A percentile compares a stretch with the other conserved stretches of the same genome.
Evolutionary conservation across 1,140 invertebrate species (phyloP).

Genomic region (Tetramorium parvispinum): DNA sequence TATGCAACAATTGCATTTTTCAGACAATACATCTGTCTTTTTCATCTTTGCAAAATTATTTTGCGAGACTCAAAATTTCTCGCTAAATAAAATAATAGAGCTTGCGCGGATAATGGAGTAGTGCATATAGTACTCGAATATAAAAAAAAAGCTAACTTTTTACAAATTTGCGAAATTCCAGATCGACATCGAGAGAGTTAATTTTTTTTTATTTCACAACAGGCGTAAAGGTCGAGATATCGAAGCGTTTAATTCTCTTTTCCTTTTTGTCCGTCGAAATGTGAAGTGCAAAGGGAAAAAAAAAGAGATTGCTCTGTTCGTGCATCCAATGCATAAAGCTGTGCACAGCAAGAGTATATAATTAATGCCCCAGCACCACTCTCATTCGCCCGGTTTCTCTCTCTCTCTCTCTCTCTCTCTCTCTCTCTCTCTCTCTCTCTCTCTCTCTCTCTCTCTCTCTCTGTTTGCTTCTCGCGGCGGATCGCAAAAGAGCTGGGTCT

Average conservation of each 20-base stretch:
- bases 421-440: constrained; percentile 1
- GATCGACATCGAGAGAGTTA: neutral
- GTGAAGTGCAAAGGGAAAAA: neutral
- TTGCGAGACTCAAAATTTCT: neutral
- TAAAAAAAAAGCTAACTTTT: neutral
- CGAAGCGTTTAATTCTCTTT: constrained; percentile 22
- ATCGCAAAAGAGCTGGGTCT: constrained; percentile 42
- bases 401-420: constrained; percentile 9
- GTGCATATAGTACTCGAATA: neutral
- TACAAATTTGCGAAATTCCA: neutral
- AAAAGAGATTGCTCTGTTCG: neutral
- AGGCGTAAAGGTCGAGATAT: neutral
- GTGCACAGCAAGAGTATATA: constrained; percentile 7
- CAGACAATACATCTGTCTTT: neutral
- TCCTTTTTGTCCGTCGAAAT: neutral
- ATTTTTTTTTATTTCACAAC: neutral
- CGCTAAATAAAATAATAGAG: neutral
- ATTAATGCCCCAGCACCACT: constrained; percentile 9
- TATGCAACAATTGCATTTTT: neutral
- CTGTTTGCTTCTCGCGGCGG: constrained; percentile 22
- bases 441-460: neutral
- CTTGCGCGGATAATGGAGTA: neutral
- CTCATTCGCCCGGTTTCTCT: constrained; percentile 8
- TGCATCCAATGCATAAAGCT: neutral
- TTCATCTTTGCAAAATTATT: neutral